Evolutionary conservation across 2,113 vertebrate species (phyloP).

Genomic region (Atherinomorus stipes): DNA sequence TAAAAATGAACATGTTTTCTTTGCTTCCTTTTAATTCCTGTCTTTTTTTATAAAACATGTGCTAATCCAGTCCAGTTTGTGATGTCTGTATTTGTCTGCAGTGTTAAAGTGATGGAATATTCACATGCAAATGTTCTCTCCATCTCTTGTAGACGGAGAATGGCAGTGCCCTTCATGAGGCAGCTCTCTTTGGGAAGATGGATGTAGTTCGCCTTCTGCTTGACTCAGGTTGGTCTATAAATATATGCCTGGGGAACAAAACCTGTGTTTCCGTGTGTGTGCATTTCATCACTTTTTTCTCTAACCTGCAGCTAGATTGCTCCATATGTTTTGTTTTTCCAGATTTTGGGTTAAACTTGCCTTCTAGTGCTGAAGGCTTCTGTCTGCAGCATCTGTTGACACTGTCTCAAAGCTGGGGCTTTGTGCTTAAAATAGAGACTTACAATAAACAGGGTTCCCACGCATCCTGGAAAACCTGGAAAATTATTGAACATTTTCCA

Average conservation of each 20-base stretch:
- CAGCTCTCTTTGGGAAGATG: conserved; percentile 95
- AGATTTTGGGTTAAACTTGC: conserved; percentile 14
- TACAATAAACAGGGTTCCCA: too few relatives aligned
- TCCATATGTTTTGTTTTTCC: background rate
- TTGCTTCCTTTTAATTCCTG: conserved; percentile 12
- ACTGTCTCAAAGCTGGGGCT: too few relatives aligned
- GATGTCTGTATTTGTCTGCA: background rate
- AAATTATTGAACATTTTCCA: too few relatives aligned
- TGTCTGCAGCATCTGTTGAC: too few relatives aligned
- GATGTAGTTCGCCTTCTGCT: conserved; percentile 94
- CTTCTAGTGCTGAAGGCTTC: too few relatives aligned
- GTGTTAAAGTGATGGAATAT: conserved; percentile 41
- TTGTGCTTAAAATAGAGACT: too few relatives aligned
- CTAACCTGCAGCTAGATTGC: conserved; percentile 10
- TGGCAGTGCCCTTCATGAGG: conserved; percentile 95
- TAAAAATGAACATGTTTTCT: conserved; percentile 17
- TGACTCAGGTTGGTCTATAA: conserved; percentile 89
- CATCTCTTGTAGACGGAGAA: conserved; percentile 90
- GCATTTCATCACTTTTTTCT: conserved; percentile 1
- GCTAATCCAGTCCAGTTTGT: conserved; percentile 5
- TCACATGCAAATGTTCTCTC: conserved; percentile 40
- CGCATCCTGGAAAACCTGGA: too few relatives aligned
- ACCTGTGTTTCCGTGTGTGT: conserved; percentile 1
- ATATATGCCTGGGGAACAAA: conserved; percentile 14
- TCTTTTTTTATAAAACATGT: background rate